Percentiles rank a stretch among this genome's conserved stretches.
Evolutionary conservation across 2,797 vertebrate genomes (phyloP).

Genomic region (Coendou prehensilis): DNA sequence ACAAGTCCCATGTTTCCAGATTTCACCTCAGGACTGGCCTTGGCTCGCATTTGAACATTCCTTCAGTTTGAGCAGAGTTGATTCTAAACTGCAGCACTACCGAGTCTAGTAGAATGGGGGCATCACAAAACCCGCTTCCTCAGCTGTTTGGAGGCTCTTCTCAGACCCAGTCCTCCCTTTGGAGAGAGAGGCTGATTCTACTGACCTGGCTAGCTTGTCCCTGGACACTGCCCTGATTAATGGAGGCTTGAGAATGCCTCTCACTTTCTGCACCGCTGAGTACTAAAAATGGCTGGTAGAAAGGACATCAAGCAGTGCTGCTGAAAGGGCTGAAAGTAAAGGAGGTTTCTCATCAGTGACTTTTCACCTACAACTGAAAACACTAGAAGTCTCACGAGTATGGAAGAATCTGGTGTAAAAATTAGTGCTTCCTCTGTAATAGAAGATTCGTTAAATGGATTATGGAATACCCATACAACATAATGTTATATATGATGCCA

Average conservation of each 20-base stretch:
- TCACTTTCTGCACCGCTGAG: background rate
- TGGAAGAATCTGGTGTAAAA: constrained; percentile 42
- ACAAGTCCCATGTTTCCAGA: constrained; percentile 26
- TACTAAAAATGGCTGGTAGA: constrained; percentile 5
- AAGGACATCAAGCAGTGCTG: background rate
- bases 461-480: constrained; percentile 4
- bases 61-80: background rate
- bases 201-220: background rate
- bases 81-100: constrained; percentile 28
- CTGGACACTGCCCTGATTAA: background rate
- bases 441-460: constrained; percentile 44
- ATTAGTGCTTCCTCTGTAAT: constrained; percentile 21
- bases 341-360: background rate
- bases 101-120: background rate
- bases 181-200: background rate
- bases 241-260: background rate
- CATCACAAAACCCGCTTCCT: constrained; percentile 8
- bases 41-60: constrained; percentile 45
- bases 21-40: background rate
- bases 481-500: constrained; percentile 45
- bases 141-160: constrained; percentile 14
- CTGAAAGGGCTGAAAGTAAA: background rate
- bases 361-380: constrained; percentile 41
- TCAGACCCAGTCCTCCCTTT: constrained; percentile 23
- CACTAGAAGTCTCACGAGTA: constrained; percentile 27